Base-by-base conservation (phyloP, 2,888 invertebrate species). In the Acrocyrtus sp. region DNA sequence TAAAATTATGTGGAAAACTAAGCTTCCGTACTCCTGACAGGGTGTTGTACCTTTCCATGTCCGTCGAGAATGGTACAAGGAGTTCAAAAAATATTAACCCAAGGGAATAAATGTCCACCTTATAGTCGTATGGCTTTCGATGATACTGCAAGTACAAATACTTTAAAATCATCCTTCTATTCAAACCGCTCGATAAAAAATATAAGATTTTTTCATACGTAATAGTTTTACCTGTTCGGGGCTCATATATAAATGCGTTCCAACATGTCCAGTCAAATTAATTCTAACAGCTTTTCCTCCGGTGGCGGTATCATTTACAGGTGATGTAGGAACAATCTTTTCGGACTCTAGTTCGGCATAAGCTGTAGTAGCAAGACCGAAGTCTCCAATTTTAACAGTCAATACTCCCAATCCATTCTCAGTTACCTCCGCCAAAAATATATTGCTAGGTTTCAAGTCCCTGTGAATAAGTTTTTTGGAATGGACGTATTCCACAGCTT, bases 241-340 rank as follows among this genome's bases (percentile, higher is more conserved):
- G 43, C 97, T 96, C 98, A 99, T 99, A 85, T 99, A 99, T 1
- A 98, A 87, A 77, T 92, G 91, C 0, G 99, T 99, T 24, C 98
- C 96, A 43, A 91, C 90, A 77, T 88, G 87, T 50, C 87, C 87
- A 0, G 88, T 88, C 19, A 77, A 68, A 53, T 80, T 78, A 5
- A 69, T 68, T 66, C 54, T 56, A 1, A 54, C 56, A 56, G 86
- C 80, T 19, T 53, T 47, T 48, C 74, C 66, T 41, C 66, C 45
- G 8, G 66, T 34, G 19, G n/a, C 39, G 17, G 39, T 27, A 0
- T 74, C 74, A 3, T 67, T 61, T 24, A 50, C 6, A 29, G 47
- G 47, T 6, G 5, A 6, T 47, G n/a, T 8, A 29, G 61, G 61
- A 50, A 47, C 5, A 5, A 56, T n/a, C 22, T 68, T 68, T 10